A percentile compares a stretch with the other conserved stretches of the same genome.
phyloP scores from a whole-genome alignment of 2,113 vertebrate genomes.

The Mustela lutreola region DNA sequence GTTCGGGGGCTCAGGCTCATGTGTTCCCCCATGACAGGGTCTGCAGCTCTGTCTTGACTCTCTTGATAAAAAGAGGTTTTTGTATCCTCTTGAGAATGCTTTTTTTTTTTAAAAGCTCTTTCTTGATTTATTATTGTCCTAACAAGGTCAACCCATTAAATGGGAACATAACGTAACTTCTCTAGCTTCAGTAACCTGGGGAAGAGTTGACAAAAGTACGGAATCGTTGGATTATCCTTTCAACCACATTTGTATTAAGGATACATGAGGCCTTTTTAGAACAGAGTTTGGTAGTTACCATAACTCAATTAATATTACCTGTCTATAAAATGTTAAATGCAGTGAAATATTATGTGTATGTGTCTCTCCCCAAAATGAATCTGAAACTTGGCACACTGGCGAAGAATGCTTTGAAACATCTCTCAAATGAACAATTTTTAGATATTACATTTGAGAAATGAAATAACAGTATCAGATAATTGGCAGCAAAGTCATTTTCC shows the following conservation, averaged over 20 bases:
- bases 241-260: background rate
- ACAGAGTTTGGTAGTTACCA: background rate
- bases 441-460: constrained; percentile 58
- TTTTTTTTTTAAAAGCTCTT: background rate
- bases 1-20: background rate
- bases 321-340: background rate
- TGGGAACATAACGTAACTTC: background rate
- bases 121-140: background rate
- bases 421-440: constrained; percentile 65
- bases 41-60: background rate
- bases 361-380: constrained; percentile 36
- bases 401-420: constrained; percentile 40
- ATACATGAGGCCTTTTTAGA: background rate
- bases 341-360: background rate
- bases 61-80: background rate
- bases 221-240: background rate
- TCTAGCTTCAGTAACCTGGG: background rate
- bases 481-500: constrained; percentile 67
- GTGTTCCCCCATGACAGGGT: background rate
- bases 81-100: background rate
- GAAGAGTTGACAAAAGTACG: background rate
- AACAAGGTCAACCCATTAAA: background rate
- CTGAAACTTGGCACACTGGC: background rate
- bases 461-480: constrained; percentile 65
- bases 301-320: background rate